phyloP scores from a whole-genome alignment of 2,113 vertebrate genomes.

The Abramis brama region DNA sequence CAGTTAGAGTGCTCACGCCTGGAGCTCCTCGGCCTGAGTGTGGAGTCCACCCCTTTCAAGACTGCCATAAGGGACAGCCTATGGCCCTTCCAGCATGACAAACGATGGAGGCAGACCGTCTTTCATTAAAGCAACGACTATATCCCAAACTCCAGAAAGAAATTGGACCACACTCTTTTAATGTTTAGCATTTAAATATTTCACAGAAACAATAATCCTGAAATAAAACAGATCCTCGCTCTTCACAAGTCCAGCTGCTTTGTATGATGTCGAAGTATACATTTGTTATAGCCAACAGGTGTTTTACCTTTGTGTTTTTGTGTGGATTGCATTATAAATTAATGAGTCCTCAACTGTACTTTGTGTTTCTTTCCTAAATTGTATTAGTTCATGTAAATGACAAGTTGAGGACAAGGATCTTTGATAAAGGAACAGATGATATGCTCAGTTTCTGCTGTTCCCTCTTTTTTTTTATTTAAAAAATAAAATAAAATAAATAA shows the following conservation, averaged over 20 bases:
- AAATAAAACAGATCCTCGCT: neutral
- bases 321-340: constrained; percentile 7
- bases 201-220: constrained; percentile 66
- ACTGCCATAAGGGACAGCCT: constrained; percentile 86
- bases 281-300: constrained; percentile 13
- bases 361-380: constrained; percentile 5
- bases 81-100: constrained; percentile 95
- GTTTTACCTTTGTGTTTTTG: constrained; percentile 7
- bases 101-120: constrained; percentile 94
- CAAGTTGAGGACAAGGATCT: neutral
- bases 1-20: constrained; percentile 89
- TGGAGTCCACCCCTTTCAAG: constrained; percentile 83
- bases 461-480: neutral
- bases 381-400: constrained; percentile 13
- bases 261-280: constrained; percentile 2
- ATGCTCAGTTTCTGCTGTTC: neutral
- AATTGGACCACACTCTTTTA: neutral
- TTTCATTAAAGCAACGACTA: constrained; percentile 77
- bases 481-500: neutral
- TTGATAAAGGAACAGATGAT: neutral
- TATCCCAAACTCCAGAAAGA: neutral
- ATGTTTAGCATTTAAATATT: constrained; percentile 54
- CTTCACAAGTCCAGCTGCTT: constrained; percentile 3
- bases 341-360: neutral
- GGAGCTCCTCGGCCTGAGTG: constrained; percentile 86